A percentile compares a stretch with the other conserved stretches of the same genome.
Conservation (phyloP, 2,888 invertebrate species). For the Megastigmus dorsalis region DNA sequence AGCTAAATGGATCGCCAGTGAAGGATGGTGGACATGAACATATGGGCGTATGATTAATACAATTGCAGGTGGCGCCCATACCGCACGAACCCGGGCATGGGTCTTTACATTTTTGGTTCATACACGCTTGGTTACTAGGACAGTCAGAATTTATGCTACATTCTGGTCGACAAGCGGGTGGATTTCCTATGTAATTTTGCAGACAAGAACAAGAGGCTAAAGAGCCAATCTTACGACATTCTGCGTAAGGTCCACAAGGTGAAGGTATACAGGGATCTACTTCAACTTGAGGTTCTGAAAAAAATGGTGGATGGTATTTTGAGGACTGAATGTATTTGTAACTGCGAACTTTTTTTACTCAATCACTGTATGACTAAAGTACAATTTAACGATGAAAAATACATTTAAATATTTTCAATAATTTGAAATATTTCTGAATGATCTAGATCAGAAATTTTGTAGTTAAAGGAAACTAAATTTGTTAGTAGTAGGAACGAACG, state of each 20-base stretch:
- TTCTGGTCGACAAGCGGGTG: slow-evolving; percentile 85
- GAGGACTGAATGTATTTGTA: neutral
- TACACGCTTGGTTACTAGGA: slow-evolving; percentile 83
- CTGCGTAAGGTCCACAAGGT: slow-evolving; percentile 79
- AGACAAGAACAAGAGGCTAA: slow-evolving; percentile 87
- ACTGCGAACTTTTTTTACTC: too few species aligned
- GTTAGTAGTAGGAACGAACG: too few species aligned
- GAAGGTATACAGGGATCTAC: slow-evolving; percentile 78
- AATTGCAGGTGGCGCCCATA: too few species aligned
- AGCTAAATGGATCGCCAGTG: too few species aligned
- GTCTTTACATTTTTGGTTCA: slow-evolving; percentile 85
- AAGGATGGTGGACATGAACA: too few species aligned
- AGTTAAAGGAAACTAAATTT: too few species aligned
- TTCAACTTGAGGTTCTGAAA: slow-evolving; percentile 28
- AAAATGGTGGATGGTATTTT: neutral
- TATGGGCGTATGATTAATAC: too few species aligned
- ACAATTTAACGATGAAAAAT: too few species aligned
- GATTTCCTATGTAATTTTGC: slow-evolving; percentile 86
- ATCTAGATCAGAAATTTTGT: too few species aligned
- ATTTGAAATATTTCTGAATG: too few species aligned
- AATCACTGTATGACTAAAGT: too few species aligned
- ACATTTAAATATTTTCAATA: neutral
- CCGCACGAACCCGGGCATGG: too few species aligned
- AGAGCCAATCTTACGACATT: slow-evolving; percentile 81
- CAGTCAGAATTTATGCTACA: slow-evolving; percentile 87